Conservation (phyloP, 1,140 invertebrate genomes). For the Planococcus citri region DNA sequence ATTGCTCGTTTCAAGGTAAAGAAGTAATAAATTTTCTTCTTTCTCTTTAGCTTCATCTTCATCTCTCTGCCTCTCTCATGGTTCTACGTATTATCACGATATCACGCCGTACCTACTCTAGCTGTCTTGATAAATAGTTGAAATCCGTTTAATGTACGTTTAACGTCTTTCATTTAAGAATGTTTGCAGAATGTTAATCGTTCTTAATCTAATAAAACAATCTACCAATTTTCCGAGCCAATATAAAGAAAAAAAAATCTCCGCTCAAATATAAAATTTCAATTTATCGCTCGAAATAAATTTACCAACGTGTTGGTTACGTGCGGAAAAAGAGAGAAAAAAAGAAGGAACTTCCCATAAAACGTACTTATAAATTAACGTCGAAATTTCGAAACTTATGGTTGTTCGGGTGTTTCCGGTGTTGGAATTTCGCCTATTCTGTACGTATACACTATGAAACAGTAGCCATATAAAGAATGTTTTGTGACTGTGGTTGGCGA, state of each 20-base stretch:
- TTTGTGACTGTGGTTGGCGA: too few species aligned
- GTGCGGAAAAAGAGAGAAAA: not conserved
- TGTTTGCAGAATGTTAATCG: constrained; percentile 6
- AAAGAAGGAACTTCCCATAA: not conserved
- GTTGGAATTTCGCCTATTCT: too few species aligned
- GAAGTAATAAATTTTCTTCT: not conserved
- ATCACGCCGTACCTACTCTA: too few species aligned
- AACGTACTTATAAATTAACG: not conserved
- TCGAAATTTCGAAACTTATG: not conserved
- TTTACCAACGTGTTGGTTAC: not conserved
- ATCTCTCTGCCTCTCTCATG: too few species aligned
- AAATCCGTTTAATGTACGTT: constrained; percentile 7
- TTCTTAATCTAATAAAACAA: not conserved
- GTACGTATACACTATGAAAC: too few species aligned
- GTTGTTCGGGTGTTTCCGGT: too few species aligned
- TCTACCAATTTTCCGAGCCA: not conserved
- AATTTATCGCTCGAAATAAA: not conserved
- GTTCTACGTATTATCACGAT: too few species aligned
- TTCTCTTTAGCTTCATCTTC: too few species aligned
- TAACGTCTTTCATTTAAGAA: constrained; percentile 3
- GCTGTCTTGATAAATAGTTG: not conserved
- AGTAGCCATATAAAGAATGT: too few species aligned
- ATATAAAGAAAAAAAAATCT: not conserved
- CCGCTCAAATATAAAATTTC: not conserved
- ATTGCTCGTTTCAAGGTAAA: not conserved